Base-by-base conservation (phyloP, 2,113 vertebrate species). In the Fulmarus glacialis region DNA sequence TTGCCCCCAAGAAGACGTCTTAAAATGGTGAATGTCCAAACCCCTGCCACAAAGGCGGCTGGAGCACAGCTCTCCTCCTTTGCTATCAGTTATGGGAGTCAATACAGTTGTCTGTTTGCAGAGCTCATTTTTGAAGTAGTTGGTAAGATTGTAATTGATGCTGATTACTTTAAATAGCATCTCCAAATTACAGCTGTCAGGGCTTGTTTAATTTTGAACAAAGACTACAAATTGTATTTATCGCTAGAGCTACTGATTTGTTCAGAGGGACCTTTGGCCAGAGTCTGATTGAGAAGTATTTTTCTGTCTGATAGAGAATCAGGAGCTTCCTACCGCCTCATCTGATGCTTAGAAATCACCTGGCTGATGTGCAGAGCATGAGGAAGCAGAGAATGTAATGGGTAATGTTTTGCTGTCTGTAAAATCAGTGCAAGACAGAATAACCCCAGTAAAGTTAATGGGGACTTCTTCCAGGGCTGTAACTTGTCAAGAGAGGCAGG, bases 171-270 rank as follows among this genome's bases (percentile, higher is more conserved):
- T 71, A 88, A 95, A 75, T 23, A 79, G 24, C 47, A 53, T 40
- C 74, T 82, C 42, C 42, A 71, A 75, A 94, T 94, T 82, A 77
- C 47, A 89, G 80, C 87, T 74, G 27, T 47, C 0, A 0, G 42
- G 73, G 63, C 45, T 85, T 87, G 78, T 66, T 96, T 95, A 82
- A 82, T 93, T 96, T 87, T 68, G 34, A 93, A 74, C 91, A 87
- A 95, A 82, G 82, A 29, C 64, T 52, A n/a, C 70, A 74, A 50
- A 85, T 74, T 36, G 40, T 64, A 42, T 84, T 87, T 91, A 23
- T 63, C 30, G 2, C 82, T 84, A 38, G 59, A 92, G 64, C 70
- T 63, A 1, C 59, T 63, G 66, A 74, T 91, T 84, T 84, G 20
- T 77, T 94, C 81, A 34, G 43, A 42, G 66, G 40, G n/a, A 84